Conservation (phyloP, 2,113 vertebrate genomes). For the Tychaedon coryphoeus region DNA sequence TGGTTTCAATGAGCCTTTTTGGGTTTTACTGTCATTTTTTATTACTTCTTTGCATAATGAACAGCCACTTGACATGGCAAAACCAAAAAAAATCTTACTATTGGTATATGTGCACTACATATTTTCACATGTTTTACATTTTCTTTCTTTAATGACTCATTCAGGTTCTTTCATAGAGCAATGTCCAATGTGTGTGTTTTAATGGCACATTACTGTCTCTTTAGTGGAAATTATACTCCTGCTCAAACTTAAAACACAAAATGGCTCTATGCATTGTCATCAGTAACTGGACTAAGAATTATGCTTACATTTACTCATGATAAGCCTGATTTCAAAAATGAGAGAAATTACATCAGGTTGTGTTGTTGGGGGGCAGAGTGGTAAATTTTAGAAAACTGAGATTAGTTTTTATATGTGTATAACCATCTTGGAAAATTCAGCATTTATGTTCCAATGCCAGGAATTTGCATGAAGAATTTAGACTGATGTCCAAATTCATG, state of each 20-base stretch:
- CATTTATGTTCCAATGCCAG: not conserved
- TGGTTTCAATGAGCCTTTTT: not conserved
- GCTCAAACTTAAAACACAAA: not conserved
- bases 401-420: not conserved
- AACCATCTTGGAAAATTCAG: conserved; percentile 24
- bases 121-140: not conserved
- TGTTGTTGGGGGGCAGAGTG: not conserved
- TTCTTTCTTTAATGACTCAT: not conserved
- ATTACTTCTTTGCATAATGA: not conserved
- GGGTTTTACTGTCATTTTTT: not conserved
- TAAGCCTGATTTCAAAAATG: not conserved
- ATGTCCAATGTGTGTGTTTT: not conserved
- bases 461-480: conserved; percentile 44
- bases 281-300: not conserved
- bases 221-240: not conserved
- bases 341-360: not conserved
- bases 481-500: conserved; percentile 44
- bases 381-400: conserved; percentile 12
- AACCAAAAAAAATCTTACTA: not conserved
- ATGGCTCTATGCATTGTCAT: not conserved
- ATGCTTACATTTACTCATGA: not conserved
- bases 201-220: not conserved
- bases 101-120: not conserved
- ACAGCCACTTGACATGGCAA: not conserved
- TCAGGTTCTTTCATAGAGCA: not conserved